Conservation (phyloP, 2,888 invertebrate species). For the Mallateleia sp. region DNA sequence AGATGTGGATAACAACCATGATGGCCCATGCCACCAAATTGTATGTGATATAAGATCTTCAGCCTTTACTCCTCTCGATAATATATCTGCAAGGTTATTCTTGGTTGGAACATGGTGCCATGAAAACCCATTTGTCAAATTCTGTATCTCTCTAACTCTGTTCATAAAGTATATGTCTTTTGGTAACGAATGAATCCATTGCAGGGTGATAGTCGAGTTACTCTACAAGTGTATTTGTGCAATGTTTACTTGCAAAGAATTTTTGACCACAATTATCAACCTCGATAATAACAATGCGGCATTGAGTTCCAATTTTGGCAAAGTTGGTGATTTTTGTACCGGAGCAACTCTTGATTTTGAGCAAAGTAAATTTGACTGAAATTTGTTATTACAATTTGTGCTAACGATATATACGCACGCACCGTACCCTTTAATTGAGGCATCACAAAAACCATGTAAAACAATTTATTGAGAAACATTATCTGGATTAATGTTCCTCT, state of each 20-base stretch:
- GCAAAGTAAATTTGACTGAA: constrained; percentile 49
- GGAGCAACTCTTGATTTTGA: constrained; percentile 69
- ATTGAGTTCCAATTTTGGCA: constrained; percentile 40
- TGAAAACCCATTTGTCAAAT: background rate
- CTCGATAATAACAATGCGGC: constrained; percentile 24
- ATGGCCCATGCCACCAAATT: background rate
- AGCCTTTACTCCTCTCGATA: background rate
- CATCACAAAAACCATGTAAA: constrained; percentile 30
- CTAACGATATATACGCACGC: constrained; percentile 8
- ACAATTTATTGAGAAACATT: background rate
- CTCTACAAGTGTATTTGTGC: constrained; percentile 34
- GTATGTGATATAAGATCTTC: background rate
- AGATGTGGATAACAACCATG: background rate
- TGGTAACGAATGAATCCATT: constrained; percentile 38
- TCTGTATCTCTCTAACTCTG: constrained; percentile 17
- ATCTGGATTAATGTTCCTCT: constrained; percentile 8
- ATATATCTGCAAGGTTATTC: background rate
- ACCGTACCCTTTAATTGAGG: constrained; percentile 22
- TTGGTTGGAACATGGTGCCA: constrained; percentile 20
- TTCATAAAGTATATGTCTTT: background rate
- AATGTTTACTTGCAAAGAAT: constrained; percentile 13
- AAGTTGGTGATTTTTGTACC: background rate
- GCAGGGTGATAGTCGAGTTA: constrained; percentile 31
- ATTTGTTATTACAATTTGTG: background rate
- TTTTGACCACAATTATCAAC: constrained; percentile 3